Percentiles rank a stretch among this genome's conserved stretches.
Conservation (phyloP, 2,888 invertebrate species). For the Mycalesis mineus region DNA sequence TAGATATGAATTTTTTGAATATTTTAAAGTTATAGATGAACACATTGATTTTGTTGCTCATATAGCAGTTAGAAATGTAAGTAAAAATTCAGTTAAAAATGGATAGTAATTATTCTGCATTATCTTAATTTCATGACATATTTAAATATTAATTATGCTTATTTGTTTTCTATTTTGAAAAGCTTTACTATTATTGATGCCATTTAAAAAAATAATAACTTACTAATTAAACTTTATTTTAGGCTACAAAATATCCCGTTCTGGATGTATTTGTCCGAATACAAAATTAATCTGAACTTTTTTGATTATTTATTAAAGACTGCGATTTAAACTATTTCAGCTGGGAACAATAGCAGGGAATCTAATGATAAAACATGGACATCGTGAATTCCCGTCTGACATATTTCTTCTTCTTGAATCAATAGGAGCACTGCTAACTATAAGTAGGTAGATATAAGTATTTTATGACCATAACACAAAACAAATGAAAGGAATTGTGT, state of each 20-base stretch:
- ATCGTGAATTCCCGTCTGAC: slow-evolving; percentile 82
- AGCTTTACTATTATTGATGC: no score
- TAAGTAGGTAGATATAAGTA: slow-evolving; percentile 59
- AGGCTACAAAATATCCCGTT: no score
- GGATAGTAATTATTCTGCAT: no score
- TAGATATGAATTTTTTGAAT: slow-evolving; percentile 60
- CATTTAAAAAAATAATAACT: no score
- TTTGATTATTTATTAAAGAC: no score
- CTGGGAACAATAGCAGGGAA: slow-evolving; percentile 82
- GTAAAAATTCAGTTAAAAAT: not conserved
- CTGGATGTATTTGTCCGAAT: no score
- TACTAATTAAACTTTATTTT: no score
- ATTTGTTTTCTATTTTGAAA: no score
- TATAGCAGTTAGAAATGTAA: slow-evolving; percentile 74
- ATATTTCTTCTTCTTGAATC: slow-evolving; percentile 78
- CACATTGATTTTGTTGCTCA: slow-evolving; percentile 82
- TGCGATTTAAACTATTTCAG: slow-evolving; percentile 43
- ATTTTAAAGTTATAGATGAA: slow-evolving; percentile 72
- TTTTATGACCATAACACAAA: not conserved
- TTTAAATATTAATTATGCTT: no score
- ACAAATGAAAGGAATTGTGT: no score
- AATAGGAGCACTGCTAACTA: slow-evolving; percentile 70
- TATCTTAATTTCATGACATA: no score
- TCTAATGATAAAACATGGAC: slow-evolving; percentile 80
- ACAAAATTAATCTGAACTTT: no score